Conservation (phyloP, 2,113 vertebrate species). For the Anas platyrhynchos region DNA sequence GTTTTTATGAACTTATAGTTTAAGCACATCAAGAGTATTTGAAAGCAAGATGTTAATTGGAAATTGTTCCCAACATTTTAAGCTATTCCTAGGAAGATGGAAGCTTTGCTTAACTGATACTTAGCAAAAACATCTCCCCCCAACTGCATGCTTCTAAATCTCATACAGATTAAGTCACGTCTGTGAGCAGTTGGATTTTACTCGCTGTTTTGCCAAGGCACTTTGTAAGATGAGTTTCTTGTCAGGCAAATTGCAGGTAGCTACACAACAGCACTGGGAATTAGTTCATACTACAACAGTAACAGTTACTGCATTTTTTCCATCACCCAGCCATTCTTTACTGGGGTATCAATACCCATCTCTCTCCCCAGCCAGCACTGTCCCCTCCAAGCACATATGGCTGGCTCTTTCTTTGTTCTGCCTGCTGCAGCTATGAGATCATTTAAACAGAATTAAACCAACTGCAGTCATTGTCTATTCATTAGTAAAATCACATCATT, state of each 20-base stretch:
- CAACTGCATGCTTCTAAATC: rapidly evolving
- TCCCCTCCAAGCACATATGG: rapidly evolving
- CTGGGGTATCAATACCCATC: rapidly evolving
- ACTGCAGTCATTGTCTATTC: rapidly evolving
- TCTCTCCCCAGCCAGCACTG: neutral
- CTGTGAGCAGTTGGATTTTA: neutral
- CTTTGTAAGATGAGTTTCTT: neutral
- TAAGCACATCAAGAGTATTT: neutral
- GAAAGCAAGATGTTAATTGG: neutral
- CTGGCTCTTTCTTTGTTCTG: neutral
- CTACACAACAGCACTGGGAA: neutral
- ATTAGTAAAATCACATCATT: rapidly evolving
- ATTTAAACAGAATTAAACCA: neutral
- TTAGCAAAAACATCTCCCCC: neutral
- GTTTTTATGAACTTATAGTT: neutral
- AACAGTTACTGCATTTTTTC: rapidly evolving
- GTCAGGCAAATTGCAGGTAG: no score
- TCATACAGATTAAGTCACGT: rapidly evolving
- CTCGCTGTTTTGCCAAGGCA: neutral
- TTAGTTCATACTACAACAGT: neutral
- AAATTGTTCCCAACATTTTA: neutral
- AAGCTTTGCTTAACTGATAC: neutral
- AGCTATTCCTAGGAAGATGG: neutral
- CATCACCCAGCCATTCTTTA: rapidly evolving
- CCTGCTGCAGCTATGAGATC: neutral